phyloP scores from a whole-genome alignment of 2,113 vertebrate genomes.

The Leptodactylus fuscus region DNA sequence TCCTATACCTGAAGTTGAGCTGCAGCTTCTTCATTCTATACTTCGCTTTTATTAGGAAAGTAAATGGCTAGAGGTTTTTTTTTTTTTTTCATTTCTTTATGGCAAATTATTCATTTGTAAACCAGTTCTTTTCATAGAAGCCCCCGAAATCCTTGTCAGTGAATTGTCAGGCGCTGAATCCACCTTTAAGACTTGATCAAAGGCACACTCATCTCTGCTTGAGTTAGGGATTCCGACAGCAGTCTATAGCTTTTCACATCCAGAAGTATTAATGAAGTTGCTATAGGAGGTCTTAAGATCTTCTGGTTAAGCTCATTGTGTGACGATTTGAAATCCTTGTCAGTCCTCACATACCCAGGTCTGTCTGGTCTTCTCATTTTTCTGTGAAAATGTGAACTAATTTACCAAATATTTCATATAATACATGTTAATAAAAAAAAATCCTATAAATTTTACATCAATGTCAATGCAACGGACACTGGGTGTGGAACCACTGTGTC shows the following conservation, averaged over 20 bases:
- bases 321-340: slow-evolving; percentile 47
- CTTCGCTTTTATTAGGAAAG: neutral
- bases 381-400: neutral
- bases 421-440: neutral
- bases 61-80: neutral
- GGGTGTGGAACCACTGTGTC: too few relatives aligned
- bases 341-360: slow-evolving; percentile 34
- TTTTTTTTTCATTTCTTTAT: slow-evolving; percentile 2
- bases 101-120: slow-evolving; percentile 48
- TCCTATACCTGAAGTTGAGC: neutral
- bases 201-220: slow-evolving; percentile 40
- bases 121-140: slow-evolving; percentile 8
- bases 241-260: slow-evolving; percentile 14
- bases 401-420: neutral
- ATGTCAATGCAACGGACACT: too few relatives aligned
- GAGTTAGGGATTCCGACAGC: slow-evolving; percentile 36
- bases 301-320: slow-evolving; percentile 53
- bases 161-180: slow-evolving; percentile 52
- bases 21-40: neutral
- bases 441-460: too few relatives aligned
- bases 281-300: slow-evolving; percentile 36
- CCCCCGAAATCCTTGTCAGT: slow-evolving; percentile 41
- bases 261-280: slow-evolving; percentile 51
- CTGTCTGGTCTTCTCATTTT: neutral
- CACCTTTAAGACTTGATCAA: slow-evolving; percentile 58